phyloP scores from a whole-genome alignment of 1,140 invertebrate genomes.

The Asobara japonica region DNA sequence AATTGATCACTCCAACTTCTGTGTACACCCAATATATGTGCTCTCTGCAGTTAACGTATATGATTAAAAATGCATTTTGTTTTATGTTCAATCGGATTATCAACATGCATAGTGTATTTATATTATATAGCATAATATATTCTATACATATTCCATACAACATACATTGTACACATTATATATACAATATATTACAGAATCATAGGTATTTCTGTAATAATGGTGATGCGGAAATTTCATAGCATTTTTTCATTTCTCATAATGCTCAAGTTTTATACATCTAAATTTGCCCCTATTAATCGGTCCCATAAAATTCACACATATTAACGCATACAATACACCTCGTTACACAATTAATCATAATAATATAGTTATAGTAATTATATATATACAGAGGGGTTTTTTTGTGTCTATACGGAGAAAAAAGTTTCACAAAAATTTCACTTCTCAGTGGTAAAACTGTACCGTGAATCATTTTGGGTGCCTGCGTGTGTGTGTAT shows the following conservation, averaged over 20 bases:
- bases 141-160: neutral
- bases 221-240: neutral
- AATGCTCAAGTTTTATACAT: slow-evolving; percentile 32
- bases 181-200: neutral
- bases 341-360: slow-evolving; percentile 62
- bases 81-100: slow-evolving; percentile 3
- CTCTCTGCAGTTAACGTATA: neutral
- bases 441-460: too few relatives aligned
- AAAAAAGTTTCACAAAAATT: slow-evolving; percentile 41
- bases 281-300: slow-evolving; percentile 43
- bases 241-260: slow-evolving; percentile 30
- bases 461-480: too few relatives aligned
- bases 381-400: slow-evolving; percentile 31
- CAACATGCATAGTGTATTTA: slow-evolving; percentile 6
- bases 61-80: slow-evolving; percentile 17
- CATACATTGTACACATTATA: neutral
- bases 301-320: slow-evolving; percentile 54
- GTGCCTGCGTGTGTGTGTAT: too few relatives aligned
- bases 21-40: neutral
- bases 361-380: slow-evolving; percentile 47
- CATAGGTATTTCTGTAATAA: neutral
- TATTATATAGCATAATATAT: neutral
- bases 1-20: too few relatives aligned
- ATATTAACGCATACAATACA: slow-evolving; percentile 62
- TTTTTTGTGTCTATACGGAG: neutral